Conservation (phyloP, 2,113 vertebrate species). For the Monopterus albus region DNA sequence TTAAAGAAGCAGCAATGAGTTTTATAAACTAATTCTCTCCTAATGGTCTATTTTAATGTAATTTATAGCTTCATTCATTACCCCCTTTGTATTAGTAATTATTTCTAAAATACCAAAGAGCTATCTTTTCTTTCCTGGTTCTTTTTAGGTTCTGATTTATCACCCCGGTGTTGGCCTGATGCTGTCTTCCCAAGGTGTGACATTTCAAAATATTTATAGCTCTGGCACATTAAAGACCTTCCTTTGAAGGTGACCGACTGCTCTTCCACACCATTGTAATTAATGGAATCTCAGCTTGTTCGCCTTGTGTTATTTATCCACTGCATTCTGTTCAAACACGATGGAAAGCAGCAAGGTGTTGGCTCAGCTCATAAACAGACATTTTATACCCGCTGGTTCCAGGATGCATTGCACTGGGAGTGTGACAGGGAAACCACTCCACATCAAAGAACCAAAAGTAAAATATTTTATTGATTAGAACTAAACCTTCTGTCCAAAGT, state of each 20-base stretch:
- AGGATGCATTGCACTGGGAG: conserved; percentile 59
- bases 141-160: conserved; percentile 93
- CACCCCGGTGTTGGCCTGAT: conserved; percentile 87
- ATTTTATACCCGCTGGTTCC: conserved; percentile 77
- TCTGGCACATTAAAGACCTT: conserved; percentile 98
- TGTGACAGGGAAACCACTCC: conserved; percentile 83
- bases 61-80: conserved; percentile 99
- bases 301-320: conserved; percentile 90
- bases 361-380: conserved; percentile 86
- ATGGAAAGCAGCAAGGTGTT: conserved; percentile 82
- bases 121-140: conserved; percentile 94
- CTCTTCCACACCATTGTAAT: conserved; percentile 93
- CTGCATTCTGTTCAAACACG: conserved; percentile 80
- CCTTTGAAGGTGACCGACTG: conserved; percentile 98
- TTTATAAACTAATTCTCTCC: conserved; percentile 98
- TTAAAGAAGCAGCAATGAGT: conserved; percentile 90
- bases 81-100: conserved; percentile 99
- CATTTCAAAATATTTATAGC: conserved; percentile 99
- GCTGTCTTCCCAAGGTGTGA: conserved; percentile 98
- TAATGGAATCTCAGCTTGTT: conserved; percentile 91
- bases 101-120: conserved; percentile 99
- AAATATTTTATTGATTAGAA: conserved; percentile 99
- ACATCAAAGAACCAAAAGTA: conserved; percentile 93
- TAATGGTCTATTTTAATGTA: conserved; percentile 96
- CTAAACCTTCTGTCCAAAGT: conserved; percentile 99